A percentile compares a stretch with the other conserved stretches of the same genome.
Evolutionary conservation across 2,113 vertebrate genomes (phyloP).

Genomic region (Oxyura jamaicensis): DNA sequence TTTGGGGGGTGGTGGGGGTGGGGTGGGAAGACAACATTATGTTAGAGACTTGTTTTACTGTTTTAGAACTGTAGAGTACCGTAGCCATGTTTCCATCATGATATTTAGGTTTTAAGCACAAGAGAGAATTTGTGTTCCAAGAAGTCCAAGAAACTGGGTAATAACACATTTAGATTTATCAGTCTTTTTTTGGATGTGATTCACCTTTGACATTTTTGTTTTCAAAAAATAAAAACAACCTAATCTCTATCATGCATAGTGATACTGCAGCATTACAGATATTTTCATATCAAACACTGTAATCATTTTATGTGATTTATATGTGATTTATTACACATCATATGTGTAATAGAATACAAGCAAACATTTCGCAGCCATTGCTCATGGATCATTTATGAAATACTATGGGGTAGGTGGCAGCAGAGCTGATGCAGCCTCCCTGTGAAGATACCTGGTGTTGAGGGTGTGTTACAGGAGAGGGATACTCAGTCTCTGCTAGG

Average conservation of each 20-base stretch:
- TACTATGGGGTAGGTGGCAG: neutral
- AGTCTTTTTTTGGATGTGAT: neutral
- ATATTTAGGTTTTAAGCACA: neutral
- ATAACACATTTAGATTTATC: neutral
- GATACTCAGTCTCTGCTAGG: neutral
- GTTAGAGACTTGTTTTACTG: neutral
- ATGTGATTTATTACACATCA: too few relatives aligned
- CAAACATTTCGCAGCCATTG: neutral
- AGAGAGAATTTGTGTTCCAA: neutral
- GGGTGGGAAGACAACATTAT: fast-evolving
- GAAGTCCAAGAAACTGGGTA: neutral
- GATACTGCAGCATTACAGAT: neutral
- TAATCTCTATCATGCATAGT: neutral
- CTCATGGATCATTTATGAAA: neutral
- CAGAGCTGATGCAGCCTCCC: neutral
- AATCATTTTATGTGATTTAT: neutral
- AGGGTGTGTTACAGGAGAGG: neutral
- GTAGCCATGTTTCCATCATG: neutral
- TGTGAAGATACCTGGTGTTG: neutral
- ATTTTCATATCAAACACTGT: neutral
- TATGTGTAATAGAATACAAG: neutral
- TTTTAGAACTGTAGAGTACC: neutral
- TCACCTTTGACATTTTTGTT: neutral
- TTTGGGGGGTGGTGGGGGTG: fast-evolving
- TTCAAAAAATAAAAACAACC: neutral